A percentile compares a stretch with the other conserved stretches of the same genome.
These are phyloP conservation scores for Esox masquinongy DNA, from an alignment of 2,797 vertebrate species.

Conservation along the genomic window DNA sequence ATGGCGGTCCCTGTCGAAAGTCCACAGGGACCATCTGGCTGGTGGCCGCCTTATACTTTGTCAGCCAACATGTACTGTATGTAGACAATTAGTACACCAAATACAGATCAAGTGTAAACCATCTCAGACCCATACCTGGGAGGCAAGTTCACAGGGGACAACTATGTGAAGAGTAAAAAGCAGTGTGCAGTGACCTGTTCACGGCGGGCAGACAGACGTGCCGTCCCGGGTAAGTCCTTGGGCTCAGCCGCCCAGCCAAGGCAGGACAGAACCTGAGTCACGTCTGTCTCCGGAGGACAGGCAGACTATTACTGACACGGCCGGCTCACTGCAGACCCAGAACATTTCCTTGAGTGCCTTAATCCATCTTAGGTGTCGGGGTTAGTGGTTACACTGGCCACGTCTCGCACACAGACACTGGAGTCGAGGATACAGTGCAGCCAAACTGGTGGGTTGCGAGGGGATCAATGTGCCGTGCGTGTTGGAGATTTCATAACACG, in stretches of 20 bases:
- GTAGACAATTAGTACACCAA: too few relatives aligned
- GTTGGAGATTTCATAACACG: not conserved
- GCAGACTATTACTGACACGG: constrained; percentile 48
- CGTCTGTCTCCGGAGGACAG: constrained; percentile 52
- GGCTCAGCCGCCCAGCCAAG: constrained; percentile 5
- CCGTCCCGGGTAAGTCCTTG: constrained; percentile 37
- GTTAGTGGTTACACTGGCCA: not conserved
- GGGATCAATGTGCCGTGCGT: not conserved
- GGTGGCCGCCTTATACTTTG: too few relatives aligned
- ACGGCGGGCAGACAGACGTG: constrained; percentile 35
- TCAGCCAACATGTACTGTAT: too few relatives aligned
- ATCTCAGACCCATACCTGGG: not conserved
- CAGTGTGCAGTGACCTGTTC: not conserved
- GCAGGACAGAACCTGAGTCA: constrained; percentile 49
- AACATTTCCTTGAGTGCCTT: not conserved
- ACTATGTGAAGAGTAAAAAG: not conserved
- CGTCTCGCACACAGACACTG: not conserved
- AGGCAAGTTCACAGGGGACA: not conserved
- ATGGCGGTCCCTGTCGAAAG: too few relatives aligned
- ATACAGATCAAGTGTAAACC: not conserved
- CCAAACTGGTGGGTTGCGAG: not conserved
- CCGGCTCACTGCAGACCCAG: not conserved
- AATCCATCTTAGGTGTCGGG: not conserved
- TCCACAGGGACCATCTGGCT: too few relatives aligned
- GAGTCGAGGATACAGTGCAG: too few relatives aligned